Conservation (phyloP, 2,797 vertebrate species). For the Calcarius lapponicus region DNA sequence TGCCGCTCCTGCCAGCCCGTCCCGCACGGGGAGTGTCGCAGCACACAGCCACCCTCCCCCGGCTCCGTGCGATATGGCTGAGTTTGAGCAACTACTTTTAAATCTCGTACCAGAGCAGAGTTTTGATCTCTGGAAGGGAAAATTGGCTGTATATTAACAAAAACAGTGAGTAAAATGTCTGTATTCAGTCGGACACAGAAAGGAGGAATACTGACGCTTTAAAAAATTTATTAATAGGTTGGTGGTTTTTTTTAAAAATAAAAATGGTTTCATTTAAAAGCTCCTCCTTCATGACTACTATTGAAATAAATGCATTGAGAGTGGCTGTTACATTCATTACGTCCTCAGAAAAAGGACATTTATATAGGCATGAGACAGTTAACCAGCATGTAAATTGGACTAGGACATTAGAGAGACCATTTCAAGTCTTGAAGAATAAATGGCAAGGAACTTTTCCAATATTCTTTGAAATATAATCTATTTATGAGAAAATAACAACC, state of each 20-base stretch:
- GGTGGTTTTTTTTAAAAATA: background rate
- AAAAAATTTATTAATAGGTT: background rate
- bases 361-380: background rate
- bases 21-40: background rate
- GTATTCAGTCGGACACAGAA: background rate
- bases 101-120: background rate
- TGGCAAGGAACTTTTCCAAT: background rate
- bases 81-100: background rate
- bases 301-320: background rate
- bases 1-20: background rate
- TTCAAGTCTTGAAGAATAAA: background rate
- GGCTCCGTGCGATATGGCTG: accelerated
- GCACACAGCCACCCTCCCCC: accelerated
- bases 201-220: background rate
- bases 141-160: background rate
- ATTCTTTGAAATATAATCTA: background rate
- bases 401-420: background rate
- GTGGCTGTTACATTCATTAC: background rate
- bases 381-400: background rate
- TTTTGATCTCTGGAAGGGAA: background rate
- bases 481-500: background rate
- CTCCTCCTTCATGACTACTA: background rate
- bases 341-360: background rate
- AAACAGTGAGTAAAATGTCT: background rate
- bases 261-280: background rate